These are phyloP conservation scores for Atrichornis clamosus DNA, from an alignment of 2,113 vertebrate species.

Conservation along the genomic window DNA sequence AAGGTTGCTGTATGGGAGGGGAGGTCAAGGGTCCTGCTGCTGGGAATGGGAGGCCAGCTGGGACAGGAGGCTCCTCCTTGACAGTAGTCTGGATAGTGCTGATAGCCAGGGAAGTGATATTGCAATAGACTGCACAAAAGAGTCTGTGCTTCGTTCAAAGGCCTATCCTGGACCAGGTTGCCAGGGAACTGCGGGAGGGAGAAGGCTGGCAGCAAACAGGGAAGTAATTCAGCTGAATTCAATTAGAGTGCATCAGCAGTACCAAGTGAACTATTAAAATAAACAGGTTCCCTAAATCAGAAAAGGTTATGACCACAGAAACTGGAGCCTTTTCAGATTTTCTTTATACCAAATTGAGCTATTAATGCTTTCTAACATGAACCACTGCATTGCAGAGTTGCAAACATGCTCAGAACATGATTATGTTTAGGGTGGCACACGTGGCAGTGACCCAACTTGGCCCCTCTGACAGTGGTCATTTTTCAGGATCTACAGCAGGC, in stretches of 20 bases:
- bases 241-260: not conserved
- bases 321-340: not conserved
- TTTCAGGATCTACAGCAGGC: not conserved
- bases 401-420: rapidly evolving
- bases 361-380: not conserved
- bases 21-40: not conserved
- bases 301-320: not conserved
- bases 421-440: not conserved
- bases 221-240: not conserved
- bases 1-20: not conserved
- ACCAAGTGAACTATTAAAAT: not conserved
- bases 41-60: not conserved
- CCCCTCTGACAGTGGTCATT: not conserved
- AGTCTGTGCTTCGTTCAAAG: not conserved
- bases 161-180: not conserved
- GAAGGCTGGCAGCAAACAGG: not conserved
- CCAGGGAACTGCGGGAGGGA: not conserved
- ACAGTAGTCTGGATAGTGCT: not conserved
- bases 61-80: not conserved
- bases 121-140: not conserved
- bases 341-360: not conserved
- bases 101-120: not conserved
- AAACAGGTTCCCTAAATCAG: not conserved
- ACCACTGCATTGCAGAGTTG: not conserved
- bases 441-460: not conserved